Percentiles rank a stretch among this genome's conserved stretches.
Evolutionary conservation across 2,113 vertebrate species (phyloP).

Genomic region (Xiphias gladius): DNA sequence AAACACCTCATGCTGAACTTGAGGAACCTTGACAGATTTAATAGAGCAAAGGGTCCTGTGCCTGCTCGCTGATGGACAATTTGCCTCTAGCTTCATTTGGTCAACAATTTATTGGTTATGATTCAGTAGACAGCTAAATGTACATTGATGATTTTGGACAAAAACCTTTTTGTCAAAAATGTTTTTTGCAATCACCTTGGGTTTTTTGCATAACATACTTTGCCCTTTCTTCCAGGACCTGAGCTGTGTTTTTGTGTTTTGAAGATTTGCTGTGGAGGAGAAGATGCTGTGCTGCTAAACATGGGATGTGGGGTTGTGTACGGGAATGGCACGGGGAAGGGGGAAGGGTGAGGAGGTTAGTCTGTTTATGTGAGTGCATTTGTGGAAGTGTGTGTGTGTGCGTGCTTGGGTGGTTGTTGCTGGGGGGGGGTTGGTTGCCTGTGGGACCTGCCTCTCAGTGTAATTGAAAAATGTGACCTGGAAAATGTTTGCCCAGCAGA

Average conservation of each 20-base stretch:
- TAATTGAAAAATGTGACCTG: conserved; percentile 91
- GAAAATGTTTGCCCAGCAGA: conserved; percentile 88
- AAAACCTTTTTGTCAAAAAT: conserved; percentile 21
- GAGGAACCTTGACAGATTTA: conserved; percentile 67
- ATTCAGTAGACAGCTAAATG: conserved; percentile 13
- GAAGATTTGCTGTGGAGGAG: conserved; percentile 45
- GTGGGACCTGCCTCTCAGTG: conserved; percentile 84
- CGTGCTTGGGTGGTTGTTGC: conserved; percentile 55
- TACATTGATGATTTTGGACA: not conserved
- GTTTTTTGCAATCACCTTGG: conserved; percentile 32
- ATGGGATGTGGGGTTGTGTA: conserved; percentile 30
- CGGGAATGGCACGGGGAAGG: conserved; percentile 32
- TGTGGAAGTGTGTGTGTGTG: conserved; percentile 38
- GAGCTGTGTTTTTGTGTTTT: conserved; percentile 60
- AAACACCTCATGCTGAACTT: conserved; percentile 68
- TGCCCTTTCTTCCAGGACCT: conserved; percentile 29
- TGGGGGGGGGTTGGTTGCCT: conserved; percentile 61
- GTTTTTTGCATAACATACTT: conserved; percentile 42
- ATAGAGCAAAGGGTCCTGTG: conserved; percentile 31
- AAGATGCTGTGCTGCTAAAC: conserved; percentile 62
- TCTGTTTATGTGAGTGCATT: conserved; percentile 67
- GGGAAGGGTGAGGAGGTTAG: conserved; percentile 60
- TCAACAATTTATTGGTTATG: conserved; percentile 37
- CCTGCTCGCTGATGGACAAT: conserved; percentile 29
- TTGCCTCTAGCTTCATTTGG: conserved; percentile 34